Percentiles rank a stretch among this genome's conserved stretches.
These are phyloP conservation scores for Solenodon paradoxus DNA, from an alignment of 2,113 vertebrate species.

Conservation along the genomic window DNA sequence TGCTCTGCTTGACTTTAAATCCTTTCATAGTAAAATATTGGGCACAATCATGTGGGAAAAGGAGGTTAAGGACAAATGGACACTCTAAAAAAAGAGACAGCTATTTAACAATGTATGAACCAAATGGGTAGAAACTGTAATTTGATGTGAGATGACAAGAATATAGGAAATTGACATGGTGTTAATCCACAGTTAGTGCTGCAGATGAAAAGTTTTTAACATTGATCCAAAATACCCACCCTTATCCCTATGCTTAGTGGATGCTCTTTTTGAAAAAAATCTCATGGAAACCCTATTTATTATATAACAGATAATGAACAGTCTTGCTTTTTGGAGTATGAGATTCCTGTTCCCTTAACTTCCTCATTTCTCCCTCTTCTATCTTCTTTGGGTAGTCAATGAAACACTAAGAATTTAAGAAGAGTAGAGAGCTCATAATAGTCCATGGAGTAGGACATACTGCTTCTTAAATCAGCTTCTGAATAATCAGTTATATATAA, in stretches of 20 bases:
- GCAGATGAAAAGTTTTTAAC: neutral
- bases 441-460: neutral
- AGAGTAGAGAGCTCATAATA: neutral
- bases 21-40: neutral
- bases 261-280: neutral
- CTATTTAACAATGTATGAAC: neutral
- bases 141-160: neutral
- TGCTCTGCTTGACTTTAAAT: neutral
- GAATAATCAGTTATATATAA: neutral
- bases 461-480: neutral
- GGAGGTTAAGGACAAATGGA: neutral
- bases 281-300: neutral
- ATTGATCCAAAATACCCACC: neutral
- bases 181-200: neutral
- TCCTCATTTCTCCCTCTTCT: neutral
- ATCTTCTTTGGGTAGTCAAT: neutral
- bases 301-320: neutral
- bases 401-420: neutral
- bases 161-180: neutral
- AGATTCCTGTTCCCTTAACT: neutral
- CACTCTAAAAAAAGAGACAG: neutral
- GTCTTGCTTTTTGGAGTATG: neutral
- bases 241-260: neutral
- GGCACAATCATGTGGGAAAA: neutral
- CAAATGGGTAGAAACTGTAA: neutral